These are phyloP conservation scores for Zaprionus camerounensis DNA, from an alignment of 1,140 invertebrate species.

Conservation along the genomic window DNA sequence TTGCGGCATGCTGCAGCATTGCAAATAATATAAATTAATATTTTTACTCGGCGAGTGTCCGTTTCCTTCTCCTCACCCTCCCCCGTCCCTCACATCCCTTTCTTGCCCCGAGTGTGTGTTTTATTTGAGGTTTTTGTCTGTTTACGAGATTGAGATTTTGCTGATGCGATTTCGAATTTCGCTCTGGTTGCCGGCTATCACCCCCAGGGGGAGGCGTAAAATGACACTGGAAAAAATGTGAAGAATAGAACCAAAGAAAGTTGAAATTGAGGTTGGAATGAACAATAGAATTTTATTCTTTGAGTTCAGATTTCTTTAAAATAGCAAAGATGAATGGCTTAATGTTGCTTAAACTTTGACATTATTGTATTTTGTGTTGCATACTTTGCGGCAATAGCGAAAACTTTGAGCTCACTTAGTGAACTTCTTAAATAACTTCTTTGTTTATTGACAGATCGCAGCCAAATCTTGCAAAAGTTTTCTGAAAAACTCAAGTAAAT, in stretches of 20 bases:
- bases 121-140: conserved; percentile 75
- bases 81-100: not conserved
- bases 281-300: not conserved
- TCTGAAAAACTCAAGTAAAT: too few species aligned
- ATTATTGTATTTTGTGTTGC: too few species aligned
- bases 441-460: too few species aligned
- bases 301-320: not conserved
- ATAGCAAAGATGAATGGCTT: too few species aligned
- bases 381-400: too few species aligned
- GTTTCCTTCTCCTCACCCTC: not conserved
- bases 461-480: too few species aligned
- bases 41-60: conserved; percentile 45
- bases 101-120: conserved; percentile 34
- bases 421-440: too few species aligned
- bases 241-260: not conserved
- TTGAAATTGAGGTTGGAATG: not conserved
- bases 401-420: too few species aligned
- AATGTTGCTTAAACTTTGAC: too few species aligned
- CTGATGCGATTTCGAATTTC: conserved; percentile 62
- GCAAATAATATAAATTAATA: conserved; percentile 83
- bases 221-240: conserved; percentile 49
- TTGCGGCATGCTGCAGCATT: conserved; percentile 78
- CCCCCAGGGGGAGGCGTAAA: not conserved
- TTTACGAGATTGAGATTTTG: conserved; percentile 62
- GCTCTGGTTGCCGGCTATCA: conserved; percentile 28